Evolutionary conservation across 2,888 invertebrate species (phyloP).

Genomic region (Ferdinandea cuprea): DNA sequence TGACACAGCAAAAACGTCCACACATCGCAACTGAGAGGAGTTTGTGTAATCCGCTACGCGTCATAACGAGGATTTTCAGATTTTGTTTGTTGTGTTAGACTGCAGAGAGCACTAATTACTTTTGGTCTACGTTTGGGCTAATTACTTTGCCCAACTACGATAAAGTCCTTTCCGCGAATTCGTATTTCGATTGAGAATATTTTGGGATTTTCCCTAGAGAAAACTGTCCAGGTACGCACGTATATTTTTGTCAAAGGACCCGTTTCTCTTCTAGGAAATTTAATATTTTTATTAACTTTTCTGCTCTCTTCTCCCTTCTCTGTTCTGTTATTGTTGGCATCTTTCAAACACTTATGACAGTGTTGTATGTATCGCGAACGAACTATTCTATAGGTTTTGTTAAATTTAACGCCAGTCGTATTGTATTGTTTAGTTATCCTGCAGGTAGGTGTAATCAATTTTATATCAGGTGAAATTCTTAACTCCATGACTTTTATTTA

Average conservation of each 20-base stretch:
- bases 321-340: conserved; percentile 2
- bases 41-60: conserved; percentile 41
- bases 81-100: conserved; percentile 55
- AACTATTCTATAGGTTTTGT: conserved; percentile 12
- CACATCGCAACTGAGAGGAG: neutral
- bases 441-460: conserved; percentile 37
- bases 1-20: neutral
- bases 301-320: no score
- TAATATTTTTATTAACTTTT: conserved; percentile 40
- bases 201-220: conserved; percentile 16
- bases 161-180: conserved; percentile 36
- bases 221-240: neutral
- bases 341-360: neutral
- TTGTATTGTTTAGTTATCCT: neutral
- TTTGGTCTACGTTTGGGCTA: conserved; percentile 56
- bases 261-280: conserved; percentile 33
- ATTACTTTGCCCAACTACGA: conserved; percentile 15
- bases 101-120: conserved; percentile 53
- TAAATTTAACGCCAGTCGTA: conserved; percentile 35
- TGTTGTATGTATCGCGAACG: neutral
- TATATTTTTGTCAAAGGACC: conserved; percentile 7
- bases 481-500: conserved; percentile 28
- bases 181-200: conserved; percentile 22
- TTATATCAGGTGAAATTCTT: conserved; percentile 14
- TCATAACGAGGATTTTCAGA: conserved; percentile 21